Evolutionary conservation across 2,113 vertebrate genomes (phyloP).

Genomic region (Neopipo cinnamomea): DNA sequence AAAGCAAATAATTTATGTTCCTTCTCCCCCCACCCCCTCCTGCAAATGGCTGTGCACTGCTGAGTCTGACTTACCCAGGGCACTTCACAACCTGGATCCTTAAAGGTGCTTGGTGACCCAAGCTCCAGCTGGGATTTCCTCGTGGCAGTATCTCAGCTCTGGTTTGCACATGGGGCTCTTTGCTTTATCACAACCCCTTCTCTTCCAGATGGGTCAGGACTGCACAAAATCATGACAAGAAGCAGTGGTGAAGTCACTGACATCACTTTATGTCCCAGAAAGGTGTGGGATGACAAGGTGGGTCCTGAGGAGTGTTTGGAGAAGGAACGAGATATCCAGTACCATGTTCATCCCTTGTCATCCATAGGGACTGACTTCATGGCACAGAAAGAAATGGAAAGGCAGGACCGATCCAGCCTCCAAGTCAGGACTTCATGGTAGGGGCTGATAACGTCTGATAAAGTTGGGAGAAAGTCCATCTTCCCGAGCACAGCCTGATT

Average conservation of each 20-base stretch:
- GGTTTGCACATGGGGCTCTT: neutral
- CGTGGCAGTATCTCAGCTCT: neutral
- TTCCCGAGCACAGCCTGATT: neutral
- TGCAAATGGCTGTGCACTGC: neutral
- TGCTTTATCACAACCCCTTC: neutral
- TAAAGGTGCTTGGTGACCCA: neutral
- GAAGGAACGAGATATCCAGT: neutral
- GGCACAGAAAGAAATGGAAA: neutral
- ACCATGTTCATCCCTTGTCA: neutral
- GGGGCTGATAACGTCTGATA: neutral
- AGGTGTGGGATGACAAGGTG: accelerated
- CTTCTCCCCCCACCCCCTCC: neutral
- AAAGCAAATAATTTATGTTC: neutral
- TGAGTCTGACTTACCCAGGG: neutral
- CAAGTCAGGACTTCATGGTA: neutral
- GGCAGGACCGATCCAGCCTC: neutral
- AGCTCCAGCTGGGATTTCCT: neutral
- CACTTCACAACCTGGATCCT: neutral
- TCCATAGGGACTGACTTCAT: neutral
- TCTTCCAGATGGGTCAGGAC: neutral
- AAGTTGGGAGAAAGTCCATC: neutral
- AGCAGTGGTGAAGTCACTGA: neutral
- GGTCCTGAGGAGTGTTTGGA: neutral
- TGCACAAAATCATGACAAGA: accelerated
- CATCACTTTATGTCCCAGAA: neutral